Evolutionary conservation across 2,888 invertebrate species (phyloP).

Genomic region (Bellardia pandia): DNA sequence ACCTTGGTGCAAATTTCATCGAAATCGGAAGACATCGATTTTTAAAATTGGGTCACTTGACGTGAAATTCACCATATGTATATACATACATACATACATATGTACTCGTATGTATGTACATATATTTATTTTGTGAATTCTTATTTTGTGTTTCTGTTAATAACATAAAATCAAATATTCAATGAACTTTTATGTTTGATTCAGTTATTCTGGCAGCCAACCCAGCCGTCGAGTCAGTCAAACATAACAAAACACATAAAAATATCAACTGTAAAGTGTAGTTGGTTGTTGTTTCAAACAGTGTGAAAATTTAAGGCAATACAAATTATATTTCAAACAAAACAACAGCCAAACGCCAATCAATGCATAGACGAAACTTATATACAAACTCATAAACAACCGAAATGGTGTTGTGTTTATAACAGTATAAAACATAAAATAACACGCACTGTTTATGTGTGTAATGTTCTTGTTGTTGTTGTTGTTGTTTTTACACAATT

Average conservation of each 20-base stretch:
- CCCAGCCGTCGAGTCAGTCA: not conserved
- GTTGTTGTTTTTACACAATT: constrained; percentile 48
- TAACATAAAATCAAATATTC: constrained; percentile 63
- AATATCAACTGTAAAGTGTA: constrained; percentile 34
- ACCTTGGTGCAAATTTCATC: too few species aligned
- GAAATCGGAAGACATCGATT: too few species aligned
- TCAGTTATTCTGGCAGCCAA: constrained; percentile 11
- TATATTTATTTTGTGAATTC: too few species aligned
- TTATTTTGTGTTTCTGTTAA: constrained; percentile 21
- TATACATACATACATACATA: not conserved
- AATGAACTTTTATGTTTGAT: constrained; percentile 52
- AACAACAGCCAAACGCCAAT: not conserved
- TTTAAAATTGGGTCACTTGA: too few species aligned
- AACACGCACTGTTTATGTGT: constrained; percentile 52
- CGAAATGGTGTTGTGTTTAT: constrained; percentile 47
- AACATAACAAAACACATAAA: constrained; percentile 43
- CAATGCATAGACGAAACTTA: constrained; percentile 3
- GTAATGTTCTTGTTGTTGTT: not conserved
- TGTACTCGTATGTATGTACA: too few species aligned
- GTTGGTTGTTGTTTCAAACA: constrained; percentile 16
- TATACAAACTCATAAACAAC: constrained; percentile 15
- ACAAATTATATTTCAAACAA: constrained; percentile 31
- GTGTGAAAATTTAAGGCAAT: constrained; percentile 41
- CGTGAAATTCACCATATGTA: too few species aligned
- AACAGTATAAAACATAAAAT: constrained; percentile 35